phyloP scores from a whole-genome alignment of 2,888 invertebrate species.

The Tridacna crocea region DNA sequence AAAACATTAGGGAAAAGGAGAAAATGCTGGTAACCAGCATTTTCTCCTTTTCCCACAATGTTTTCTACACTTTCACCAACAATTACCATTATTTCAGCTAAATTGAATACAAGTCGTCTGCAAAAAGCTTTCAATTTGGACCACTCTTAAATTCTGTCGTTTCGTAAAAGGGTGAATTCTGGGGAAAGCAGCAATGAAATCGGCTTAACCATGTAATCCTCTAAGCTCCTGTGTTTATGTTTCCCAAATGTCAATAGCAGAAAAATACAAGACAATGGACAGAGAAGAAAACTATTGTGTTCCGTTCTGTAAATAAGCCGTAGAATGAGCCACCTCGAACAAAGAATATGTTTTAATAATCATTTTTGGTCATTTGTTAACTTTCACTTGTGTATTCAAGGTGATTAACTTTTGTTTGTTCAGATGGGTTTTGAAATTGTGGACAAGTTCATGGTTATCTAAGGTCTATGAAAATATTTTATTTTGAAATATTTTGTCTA shows the following conservation, averaged over 20 bases:
- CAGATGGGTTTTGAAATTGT: conserved; percentile 31
- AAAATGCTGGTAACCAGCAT: no score
- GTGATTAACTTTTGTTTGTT: conserved; percentile 39
- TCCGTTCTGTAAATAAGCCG: conserved; percentile 34
- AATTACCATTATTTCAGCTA: no score
- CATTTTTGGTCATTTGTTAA: conserved; percentile 49
- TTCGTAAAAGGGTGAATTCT: conserved; percentile 11
- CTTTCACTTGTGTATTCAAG: conserved; percentile 31
- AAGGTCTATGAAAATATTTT: no score
- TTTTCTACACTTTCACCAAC: no score
- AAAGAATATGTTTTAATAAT: conserved; percentile 58
- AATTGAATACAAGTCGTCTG: no score
- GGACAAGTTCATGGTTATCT: neutral
- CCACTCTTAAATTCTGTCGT: no score
- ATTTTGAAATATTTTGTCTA: no score
- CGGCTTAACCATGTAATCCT: conserved; percentile 63
- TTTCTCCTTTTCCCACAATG: no score
- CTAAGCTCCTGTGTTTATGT: conserved; percentile 56
- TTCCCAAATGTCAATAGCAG: conserved; percentile 55
- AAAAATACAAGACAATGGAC: conserved; percentile 26
- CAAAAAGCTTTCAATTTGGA: no score
- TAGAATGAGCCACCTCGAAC: conserved; percentile 27
- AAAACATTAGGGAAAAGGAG: no score
- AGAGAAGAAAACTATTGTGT: conserved; percentile 45
- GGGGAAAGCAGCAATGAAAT: conserved; percentile 58